Percentiles rank a stretch among this genome's conserved stretches.
Conservation (phyloP, 1,140 invertebrate species). For the Cepaea nemoralis region DNA sequence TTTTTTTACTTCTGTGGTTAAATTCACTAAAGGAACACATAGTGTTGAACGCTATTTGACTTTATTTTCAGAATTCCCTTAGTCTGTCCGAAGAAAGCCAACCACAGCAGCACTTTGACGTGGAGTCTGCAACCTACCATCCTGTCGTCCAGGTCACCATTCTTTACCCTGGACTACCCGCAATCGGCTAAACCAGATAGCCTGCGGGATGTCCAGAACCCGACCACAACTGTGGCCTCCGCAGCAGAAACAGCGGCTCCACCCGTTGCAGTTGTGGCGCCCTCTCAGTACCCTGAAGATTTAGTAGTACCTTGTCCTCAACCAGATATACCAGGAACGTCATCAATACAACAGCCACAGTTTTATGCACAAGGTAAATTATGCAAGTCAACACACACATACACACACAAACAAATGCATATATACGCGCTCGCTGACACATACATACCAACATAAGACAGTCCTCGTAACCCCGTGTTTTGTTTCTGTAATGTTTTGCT, state of each 20-base stretch:
- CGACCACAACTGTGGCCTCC: not conserved
- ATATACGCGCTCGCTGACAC: no score
- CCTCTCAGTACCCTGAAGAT: not conserved
- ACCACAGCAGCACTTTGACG: not conserved
- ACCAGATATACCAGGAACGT: not conserved
- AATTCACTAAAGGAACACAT: no score
- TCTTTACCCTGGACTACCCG: slow-evolving; percentile 33
- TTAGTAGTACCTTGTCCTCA: not conserved
- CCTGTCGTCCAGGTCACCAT: slow-evolving; percentile 18
- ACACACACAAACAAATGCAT: no score
- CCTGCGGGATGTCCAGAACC: not conserved
- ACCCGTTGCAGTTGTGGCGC: not conserved
- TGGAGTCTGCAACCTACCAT: not conserved
- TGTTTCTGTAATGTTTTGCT: no score
- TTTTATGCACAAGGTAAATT: not conserved
- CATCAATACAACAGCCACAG: not conserved
- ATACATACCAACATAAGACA: no score
- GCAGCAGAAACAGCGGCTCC: not conserved
- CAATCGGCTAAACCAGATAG: not conserved
- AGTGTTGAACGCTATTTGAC: no score
- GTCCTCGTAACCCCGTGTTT: no score
- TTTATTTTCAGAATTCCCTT: no score
- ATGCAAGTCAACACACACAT: no score
- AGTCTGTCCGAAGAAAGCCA: no score
- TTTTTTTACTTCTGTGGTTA: no score